Evolutionary conservation across 1,140 invertebrate species (phyloP), one percentile per base, ranked within the genome.

Genomic region (Lepidurus apus): DNA sequence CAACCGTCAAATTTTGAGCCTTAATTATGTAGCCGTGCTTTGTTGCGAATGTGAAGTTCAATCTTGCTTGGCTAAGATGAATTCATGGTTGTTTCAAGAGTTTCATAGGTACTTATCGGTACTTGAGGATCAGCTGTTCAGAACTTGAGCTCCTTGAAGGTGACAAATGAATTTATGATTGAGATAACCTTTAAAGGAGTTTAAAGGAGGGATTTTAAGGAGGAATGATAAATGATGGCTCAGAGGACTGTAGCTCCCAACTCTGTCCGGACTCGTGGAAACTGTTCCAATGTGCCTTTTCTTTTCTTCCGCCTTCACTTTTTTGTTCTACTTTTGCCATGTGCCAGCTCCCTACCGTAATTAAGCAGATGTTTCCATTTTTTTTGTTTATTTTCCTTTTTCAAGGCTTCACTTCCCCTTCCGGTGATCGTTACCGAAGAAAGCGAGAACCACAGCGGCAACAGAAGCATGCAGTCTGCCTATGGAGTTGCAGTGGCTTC

Each of bases 401-500:
- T 34, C 17, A 24, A 76, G 74, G 43, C 45, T 11, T 90, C 89
- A 1, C 89, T 91, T 82, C 89, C 89, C 17, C 82, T 91, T 76
- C 89, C 90, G 8, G 82, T 83, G 5, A 84, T 84, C 77, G 79
- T 84, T 45, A 84, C 83, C 9, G 84, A 84, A 80, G 84, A 85
- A 80, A 81, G 80, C 17, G 84, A 84, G 77, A 82, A 81, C 47
- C 73, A 26, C 17, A 78, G 74, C 73, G 78, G 65, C 44, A 74
- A 47, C 11, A 74, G 44, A 44, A 44, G 11, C 24, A 42, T 44
- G 21, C 73, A 74, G 11, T 21, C 65, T 24, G 45, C 53, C 21
- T 65, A 65, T 21, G 53, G 53, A 65, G 53, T 65, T 65, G 53
- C 53, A 65, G 43, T 42, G 42, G 34, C 74, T 47, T 77, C 78